These are phyloP conservation scores for Coccyzus lansbergi DNA, from an alignment of 2,797 vertebrate species.

Conservation along the genomic window DNA sequence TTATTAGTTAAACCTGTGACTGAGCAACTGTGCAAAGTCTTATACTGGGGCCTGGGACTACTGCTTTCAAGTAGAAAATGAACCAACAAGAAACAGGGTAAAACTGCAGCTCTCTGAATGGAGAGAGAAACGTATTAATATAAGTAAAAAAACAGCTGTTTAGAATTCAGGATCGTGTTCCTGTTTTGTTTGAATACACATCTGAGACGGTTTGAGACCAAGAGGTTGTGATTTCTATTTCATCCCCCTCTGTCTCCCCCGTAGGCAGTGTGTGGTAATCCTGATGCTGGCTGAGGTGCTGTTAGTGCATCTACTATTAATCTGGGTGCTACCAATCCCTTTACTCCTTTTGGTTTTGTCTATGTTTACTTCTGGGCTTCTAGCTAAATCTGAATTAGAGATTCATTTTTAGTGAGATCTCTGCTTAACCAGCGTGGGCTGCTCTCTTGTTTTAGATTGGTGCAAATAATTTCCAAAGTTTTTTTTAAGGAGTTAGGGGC, in stretches of 20 bases:
- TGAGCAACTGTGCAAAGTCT: background rate
- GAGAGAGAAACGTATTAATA: background rate
- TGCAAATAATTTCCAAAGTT: background rate
- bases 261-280: background rate
- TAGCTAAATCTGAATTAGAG: background rate
- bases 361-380: background rate
- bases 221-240: background rate
- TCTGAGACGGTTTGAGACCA: background rate
- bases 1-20: background rate
- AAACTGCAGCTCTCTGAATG: background rate
- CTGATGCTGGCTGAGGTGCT: background rate
- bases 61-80: background rate
- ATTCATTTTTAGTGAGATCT: background rate
- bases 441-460: background rate
- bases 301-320: accelerated
- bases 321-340: background rate
- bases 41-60: background rate
- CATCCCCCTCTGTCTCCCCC: background rate
- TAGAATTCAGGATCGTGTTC: background rate
- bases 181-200: background rate
- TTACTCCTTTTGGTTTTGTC: background rate
- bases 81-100: background rate
- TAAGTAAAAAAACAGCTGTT: background rate
- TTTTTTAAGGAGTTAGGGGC: no score
- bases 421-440: background rate